Base-by-base conservation (phyloP, 2,888 invertebrate species). In the Lasius fuliginosus region DNA sequence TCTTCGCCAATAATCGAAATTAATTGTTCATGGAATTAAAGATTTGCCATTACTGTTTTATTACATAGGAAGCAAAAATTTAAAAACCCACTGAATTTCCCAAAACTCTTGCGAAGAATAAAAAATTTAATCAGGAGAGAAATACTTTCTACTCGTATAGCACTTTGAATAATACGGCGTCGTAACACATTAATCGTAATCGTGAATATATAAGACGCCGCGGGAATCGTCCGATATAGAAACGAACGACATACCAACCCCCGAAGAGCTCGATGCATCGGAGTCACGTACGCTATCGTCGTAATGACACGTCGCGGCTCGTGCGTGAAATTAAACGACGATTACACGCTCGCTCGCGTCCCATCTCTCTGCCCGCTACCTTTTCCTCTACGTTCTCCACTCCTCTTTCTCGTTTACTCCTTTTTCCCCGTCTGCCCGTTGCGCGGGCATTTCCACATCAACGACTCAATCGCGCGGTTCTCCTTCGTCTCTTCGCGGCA, bases 401-500 rank as follows among this genome's bases (percentile, higher is more conserved):
- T n/a, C n/a, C 36, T 18, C 58, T 42, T 27, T 36, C 60, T 68
- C 58, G 56, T 69, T 73, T 77, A 53, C 79, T 84, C 85, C 82
- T 83, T 82, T 79, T 83, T 71, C 69, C 65, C 60, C 36, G 27
- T 27, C 65, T 15, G 11, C n/a, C 18, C 60, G 62, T 65, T 68
- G 53, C 71, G 33, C 30, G 36, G 36, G 46, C 81, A 85, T 88
- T 84, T 88, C 83, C 85, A 87, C 90, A 73, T 85, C 76, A 68
- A 89, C 90, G 85, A 84, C 87, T 89, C 90, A 90, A 89, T 89
- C 89, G 84, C 75, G 83, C 40, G 62, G 23, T 81, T 82, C 86
- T 64, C 15, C 46, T 46, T 46, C 81, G 68, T 65, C 30, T 3
- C 30, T 60, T 81, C 75, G 76, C 42, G 49, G 60, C 79, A 60